phyloP scores from a whole-genome alignment of 2,888 invertebrate species.

The Calameuta pallipes region DNA sequence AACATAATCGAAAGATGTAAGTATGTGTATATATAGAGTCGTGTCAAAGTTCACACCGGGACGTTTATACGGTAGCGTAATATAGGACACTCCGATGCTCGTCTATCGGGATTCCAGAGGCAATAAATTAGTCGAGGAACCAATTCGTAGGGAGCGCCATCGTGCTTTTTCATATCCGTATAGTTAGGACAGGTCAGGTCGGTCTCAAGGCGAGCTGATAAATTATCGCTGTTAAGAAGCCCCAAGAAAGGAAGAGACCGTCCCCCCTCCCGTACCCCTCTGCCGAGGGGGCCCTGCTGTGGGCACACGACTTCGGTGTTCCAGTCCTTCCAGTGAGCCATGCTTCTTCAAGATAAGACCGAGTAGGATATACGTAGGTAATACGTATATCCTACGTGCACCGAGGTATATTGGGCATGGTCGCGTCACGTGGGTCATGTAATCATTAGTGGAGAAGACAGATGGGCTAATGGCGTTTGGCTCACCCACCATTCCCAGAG shows the following conservation, averaged over 20 bases:
- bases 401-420: conserved; percentile 17
- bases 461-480: conserved; percentile 51
- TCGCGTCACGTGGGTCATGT: conserved; percentile 43
- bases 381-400: conserved; percentile 19
- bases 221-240: conserved; percentile 29
- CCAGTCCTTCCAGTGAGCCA: conserved; percentile 13
- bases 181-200: conserved; percentile 2
- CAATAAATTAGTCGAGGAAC: not conserved
- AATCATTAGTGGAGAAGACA: conserved; percentile 56
- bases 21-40: not conserved
- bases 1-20: not conserved
- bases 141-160: not conserved
- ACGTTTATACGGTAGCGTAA: not conserved
- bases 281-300: not conserved
- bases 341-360: conserved; percentile 25
- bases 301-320: conserved; percentile 6
- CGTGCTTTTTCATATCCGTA: conserved; percentile 1
- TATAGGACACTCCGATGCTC: not conserved
- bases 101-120: conserved; percentile 1
- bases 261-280: not conserved
- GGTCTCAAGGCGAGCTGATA: conserved; percentile 27
- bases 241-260: not conserved
- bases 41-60: not conserved
- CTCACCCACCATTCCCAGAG: conserved; percentile 8
- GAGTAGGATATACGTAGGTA: not conserved